These are phyloP conservation scores for Mizuhopecten yessoensis DNA, from an alignment of 1,140 invertebrate species.

Conservation along the genomic window DNA sequence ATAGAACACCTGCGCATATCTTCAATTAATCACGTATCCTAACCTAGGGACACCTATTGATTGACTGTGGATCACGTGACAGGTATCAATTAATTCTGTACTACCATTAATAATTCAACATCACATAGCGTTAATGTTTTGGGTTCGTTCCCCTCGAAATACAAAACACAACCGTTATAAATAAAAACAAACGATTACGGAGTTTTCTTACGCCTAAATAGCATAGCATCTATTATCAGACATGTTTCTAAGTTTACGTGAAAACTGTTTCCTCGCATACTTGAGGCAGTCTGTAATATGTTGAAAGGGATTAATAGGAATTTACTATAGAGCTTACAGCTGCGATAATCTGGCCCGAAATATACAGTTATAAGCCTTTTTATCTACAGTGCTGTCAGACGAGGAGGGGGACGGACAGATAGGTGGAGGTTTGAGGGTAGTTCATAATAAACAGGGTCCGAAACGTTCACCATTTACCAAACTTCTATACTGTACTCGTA, in stretches of 20 bases:
- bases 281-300: neutral
- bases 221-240: neutral
- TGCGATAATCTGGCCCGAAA: neutral
- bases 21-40: conserved; percentile 28
- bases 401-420: neutral
- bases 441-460: neutral
- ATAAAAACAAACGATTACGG: neutral
- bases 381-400: neutral
- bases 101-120: conserved; percentile 39
- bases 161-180: neutral
- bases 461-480: neutral
- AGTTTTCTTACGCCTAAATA: neutral
- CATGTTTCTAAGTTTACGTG: too few species aligned
- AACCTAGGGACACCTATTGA: neutral
- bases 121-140: neutral
- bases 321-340: neutral
- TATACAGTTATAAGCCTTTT: neutral
- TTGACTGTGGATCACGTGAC: neutral
- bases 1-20: conserved; percentile 9
- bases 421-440: neutral
- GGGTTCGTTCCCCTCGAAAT: too few species aligned
- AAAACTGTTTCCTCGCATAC: neutral
- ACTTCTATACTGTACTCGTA: neutral
- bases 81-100: neutral
- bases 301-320: neutral